Percentiles rank a stretch among this genome's conserved stretches.
phyloP scores from a whole-genome alignment of 1,140 invertebrate species.

The Probaryconus sp. region DNA sequence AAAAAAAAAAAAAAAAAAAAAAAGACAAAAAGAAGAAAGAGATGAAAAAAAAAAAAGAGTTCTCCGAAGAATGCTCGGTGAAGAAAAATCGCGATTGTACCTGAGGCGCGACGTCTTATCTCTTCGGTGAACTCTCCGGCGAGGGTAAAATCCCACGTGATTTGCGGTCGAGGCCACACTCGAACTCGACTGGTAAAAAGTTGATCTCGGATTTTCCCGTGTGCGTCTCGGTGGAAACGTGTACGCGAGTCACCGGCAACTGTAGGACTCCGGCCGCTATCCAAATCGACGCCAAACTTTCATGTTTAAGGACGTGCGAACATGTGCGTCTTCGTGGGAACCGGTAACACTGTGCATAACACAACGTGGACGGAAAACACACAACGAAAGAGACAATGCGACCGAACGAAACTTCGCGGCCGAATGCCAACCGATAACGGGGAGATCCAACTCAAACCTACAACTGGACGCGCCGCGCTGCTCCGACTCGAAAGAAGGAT shows the following conservation, averaged over 20 bases:
- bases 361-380: constrained; percentile 1
- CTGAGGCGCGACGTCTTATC: constrained; percentile 22
- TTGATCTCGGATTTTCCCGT: constrained; percentile 24
- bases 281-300: constrained; percentile 11
- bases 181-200: no score
- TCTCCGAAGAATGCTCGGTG: no score
- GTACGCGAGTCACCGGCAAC: background rate
- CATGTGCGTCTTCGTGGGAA: constrained; percentile 28
- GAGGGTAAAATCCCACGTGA: constrained; percentile 47
- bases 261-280: constrained; percentile 21
- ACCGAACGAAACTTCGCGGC: constrained; percentile 10
- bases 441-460: constrained; percentile 4
- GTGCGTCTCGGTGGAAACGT: constrained; percentile 3
- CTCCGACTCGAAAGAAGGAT: no score
- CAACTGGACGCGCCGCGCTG: constrained; percentile 21
- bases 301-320: background rate
- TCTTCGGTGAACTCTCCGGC: constrained; percentile 27
- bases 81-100: constrained; percentile 1
- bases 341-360: constrained; percentile 21
- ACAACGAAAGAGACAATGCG: background rate
- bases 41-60: background rate
- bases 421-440: constrained; percentile 36
- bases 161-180: constrained; percentile 34
- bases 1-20: no score
- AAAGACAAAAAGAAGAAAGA: no score